phyloP scores from a whole-genome alignment of 2,113 vertebrate genomes.

The Chitala chitala region DNA sequence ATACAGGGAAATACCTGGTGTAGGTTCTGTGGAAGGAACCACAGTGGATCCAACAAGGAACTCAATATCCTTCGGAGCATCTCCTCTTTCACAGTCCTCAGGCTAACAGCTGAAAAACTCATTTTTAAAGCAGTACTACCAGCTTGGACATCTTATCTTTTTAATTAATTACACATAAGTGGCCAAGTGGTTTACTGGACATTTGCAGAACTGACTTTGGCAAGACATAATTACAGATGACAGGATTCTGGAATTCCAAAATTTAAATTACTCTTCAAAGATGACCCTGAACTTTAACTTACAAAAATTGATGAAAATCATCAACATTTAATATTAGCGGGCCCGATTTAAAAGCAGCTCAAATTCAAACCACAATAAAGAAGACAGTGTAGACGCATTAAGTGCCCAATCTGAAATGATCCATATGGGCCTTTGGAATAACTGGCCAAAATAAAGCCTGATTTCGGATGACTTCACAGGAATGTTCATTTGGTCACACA shows the following conservation, averaged over 20 bases:
- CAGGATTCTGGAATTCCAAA: background rate
- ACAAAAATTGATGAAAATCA: slow-evolving; percentile 8
- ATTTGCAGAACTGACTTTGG: background rate
- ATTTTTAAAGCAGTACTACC: background rate
- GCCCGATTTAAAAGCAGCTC: background rate
- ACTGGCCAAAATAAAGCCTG: background rate
- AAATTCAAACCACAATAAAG: background rate
- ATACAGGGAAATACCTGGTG: no score
- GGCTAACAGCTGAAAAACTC: no score
- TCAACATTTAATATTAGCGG: slow-evolving; percentile 2
- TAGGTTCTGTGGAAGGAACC: slow-evolving; percentile 40
- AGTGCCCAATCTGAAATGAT: background rate
- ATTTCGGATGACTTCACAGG: background rate
- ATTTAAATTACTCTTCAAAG: background rate
- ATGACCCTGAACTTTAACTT: background rate
- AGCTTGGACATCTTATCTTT: background rate
- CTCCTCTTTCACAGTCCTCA: no score
- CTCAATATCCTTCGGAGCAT: no score
- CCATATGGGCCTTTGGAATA: background rate
- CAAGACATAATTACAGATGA: background rate
- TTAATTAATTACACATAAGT: background rate
- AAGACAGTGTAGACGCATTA: background rate
- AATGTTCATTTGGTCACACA: no score
- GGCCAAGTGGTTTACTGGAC: background rate
- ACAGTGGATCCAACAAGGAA: background rate